These are phyloP conservation scores for Idaea dimidiata DNA, from an alignment of 2,888 invertebrate species.

Conservation along the genomic window DNA sequence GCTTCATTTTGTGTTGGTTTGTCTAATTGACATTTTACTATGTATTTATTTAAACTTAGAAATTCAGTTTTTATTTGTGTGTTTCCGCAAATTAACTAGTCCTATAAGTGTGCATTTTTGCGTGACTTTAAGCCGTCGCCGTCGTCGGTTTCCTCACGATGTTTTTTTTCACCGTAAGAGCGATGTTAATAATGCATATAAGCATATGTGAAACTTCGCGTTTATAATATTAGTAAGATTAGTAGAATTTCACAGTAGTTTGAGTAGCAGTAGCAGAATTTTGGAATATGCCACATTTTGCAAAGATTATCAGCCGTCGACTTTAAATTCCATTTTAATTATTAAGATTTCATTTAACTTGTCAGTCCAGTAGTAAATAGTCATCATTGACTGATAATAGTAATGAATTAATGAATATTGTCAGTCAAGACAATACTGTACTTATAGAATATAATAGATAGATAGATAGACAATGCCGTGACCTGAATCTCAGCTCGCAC, in stretches of 20 bases:
- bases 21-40: neutral
- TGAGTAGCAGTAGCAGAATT: neutral
- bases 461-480: slow-evolving; percentile 26
- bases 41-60: neutral
- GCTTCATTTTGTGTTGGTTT: neutral
- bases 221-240: too few species aligned
- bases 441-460: neutral
- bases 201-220: too few species aligned
- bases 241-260: too few species aligned
- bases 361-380: neutral
- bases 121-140: too few species aligned
- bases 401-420: slow-evolving; percentile 19
- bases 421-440: slow-evolving; percentile 28
- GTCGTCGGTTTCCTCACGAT: too few species aligned
- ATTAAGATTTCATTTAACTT: neutral
- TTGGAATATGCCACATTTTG: neutral
- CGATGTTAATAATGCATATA: too few species aligned
- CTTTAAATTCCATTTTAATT: neutral
- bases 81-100: too few species aligned
- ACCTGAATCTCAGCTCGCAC: slow-evolving; percentile 32
- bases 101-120: too few species aligned
- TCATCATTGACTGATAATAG: slow-evolving; percentile 15
- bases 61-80: too few species aligned
- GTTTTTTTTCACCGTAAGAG: too few species aligned
- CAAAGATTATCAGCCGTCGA: neutral